Evolutionary conservation across 2,888 invertebrate genomes (phyloP), one percentile per base, ranked within the genome.

Genomic region (Morpho achilles): DNA sequence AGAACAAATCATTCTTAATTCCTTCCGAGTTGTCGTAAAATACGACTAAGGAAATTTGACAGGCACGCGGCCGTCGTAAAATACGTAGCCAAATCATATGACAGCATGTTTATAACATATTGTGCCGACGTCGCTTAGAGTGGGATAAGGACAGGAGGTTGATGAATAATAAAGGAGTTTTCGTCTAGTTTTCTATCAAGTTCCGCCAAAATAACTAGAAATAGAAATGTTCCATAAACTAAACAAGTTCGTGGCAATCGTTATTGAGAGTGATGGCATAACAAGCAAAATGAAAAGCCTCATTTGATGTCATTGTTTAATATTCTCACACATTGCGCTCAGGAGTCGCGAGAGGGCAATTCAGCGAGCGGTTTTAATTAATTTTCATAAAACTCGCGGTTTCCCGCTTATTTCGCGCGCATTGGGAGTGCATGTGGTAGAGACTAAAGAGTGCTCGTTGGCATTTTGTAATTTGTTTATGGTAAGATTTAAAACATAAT

Each of bases 361-460:
- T 53, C 63, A 49, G 50, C 58, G 64, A 56, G 57, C 55, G 59
- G 55, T 64, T 64, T 66, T 66, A 66, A 66, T 66, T 66, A 66
- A 66, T 66, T 66, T 66, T 62, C 66, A 66, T 66, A 62, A 58
- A 54, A 53, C 54, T 60, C 50, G 59, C 62, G 61, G 59, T 56
- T 60, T 54, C 53, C 61, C 62, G 61, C 64, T 60, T 66, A 66
- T 66, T 64, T 64, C 61, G 55, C 55, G 62, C 52, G 56, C 55
- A 44, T 49, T 61, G 41, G 10, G 60, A 56, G 58, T 59, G 58
- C 58, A 56, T 52, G 23, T 47, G 40, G n/a, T 10, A 32, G 23
- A 32, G 47, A n/a, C 45, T 10, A 48, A 32, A 47, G 42, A 48
- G 42, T n/a, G n/a, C 45, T 45, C 45, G 45, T 54, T 10, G 42